Evolutionary conservation across 2,797 vertebrate species (phyloP), one percentile per base, ranked within the genome.

Genomic region (Falco rusticolus): DNA sequence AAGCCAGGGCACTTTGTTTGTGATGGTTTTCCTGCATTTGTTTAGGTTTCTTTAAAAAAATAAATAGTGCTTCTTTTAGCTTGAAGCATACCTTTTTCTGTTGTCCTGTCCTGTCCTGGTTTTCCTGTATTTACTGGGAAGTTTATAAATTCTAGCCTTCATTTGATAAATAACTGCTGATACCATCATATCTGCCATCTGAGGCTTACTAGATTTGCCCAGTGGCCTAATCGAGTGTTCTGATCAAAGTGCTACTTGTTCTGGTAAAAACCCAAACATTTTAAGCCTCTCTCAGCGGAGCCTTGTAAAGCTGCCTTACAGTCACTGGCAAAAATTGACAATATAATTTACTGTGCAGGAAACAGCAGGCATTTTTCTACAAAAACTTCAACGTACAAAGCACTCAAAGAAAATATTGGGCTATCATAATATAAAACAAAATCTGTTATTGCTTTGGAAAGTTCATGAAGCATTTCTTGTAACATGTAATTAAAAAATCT

Each of bases 401-500:
- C 28, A 69, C 59, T 69, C 54, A 91, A 65, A 84, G 57, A 78
- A 87, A 81, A 79, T 86, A 71, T 0, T 61, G 39, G 5, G 2
- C 43, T 86, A 14, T 57, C 84, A 78, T 78, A 89, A 75, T 70
- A 45, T 57, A 95, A 93, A 93, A 29, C 22, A 87, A 83, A 94
- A 81, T 78, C 51, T 69, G 41, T 1, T 94, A 86, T 93, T 90
- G 43, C 76, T 93, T 81, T 84, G 59, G 84, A 56, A 92, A 66
- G 37, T 65, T 89, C 63, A 45, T 41, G 59, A 91, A 94, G 68
- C 59, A 54, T 89, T 96, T 93, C 12, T 78, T 71, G 43, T 92
- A 78, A 64, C 34, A 51, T 87, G 39, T 76, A 93, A 91, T 95
- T 94, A 50, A 87, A 96, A 92, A 87, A 59, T 61, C 71, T 86